Evolutionary conservation across 2,113 vertebrate species (phyloP), one percentile per base, ranked within the genome.

Genomic region (Capreolus pygargus): DNA sequence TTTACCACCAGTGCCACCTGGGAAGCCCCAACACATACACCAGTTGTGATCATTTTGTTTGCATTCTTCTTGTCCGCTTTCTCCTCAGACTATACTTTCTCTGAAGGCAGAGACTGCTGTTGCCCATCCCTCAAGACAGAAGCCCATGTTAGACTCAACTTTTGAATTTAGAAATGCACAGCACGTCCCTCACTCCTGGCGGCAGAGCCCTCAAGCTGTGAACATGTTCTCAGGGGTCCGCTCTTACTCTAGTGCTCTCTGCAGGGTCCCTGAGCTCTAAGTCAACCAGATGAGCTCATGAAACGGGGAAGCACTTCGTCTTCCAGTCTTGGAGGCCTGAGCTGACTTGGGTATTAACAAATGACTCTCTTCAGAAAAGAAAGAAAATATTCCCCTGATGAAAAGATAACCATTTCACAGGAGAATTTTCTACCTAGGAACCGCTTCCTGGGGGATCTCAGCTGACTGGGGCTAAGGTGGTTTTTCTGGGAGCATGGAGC

Each of bases 351-450:
- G 45, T n/a, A 1, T 16, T 97, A 84, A 67, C 82, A 89, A 85
- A 89, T 10, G 16, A 23, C 54, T 97, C 90, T 92, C 64, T 94
- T 82, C 55, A 36, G 47, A 43, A 95, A 88, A 52, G 61, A 91
- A 1, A 96, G 33, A 61, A 96, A 96, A 94, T 45, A 0, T 60
- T 94, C 79, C 57, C 55, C 74, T 95, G 92, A 67, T 79, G 95
- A 98, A 98, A 90, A 94, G 17, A 55, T 36, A 89, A 78, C 47
- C 58, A 50, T 57, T 95, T 96, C 67, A 39, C 88, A 45, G 27
- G 91, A 91, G 82, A 36, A 13, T 87, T 92, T 97, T 96, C 57
- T 43, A 94, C 10, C 33, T 27, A 27, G 70, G 43, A 98, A 81
- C 5, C 52, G 50, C n/a, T 23, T 43, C 91, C 86, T 57, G 36